A percentile compares a stretch with the other conserved stretches of the same genome.
Conservation (phyloP, 2,888 invertebrate genomes). For the Amaurobius ferox region DNA sequence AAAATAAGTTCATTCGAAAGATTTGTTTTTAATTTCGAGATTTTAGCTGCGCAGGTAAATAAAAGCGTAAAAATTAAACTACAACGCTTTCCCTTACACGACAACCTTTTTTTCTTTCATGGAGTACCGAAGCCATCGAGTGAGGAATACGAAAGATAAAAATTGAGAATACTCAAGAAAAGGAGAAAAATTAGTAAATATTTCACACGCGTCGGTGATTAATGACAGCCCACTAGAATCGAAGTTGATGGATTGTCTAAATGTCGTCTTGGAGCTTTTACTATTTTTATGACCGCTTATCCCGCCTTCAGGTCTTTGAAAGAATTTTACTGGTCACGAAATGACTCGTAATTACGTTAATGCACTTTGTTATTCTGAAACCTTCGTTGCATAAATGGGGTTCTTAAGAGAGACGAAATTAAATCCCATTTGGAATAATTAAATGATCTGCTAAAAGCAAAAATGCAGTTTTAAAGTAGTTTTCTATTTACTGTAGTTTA, state of each 20-base stretch:
- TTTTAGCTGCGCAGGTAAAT: no score
- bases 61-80: no score
- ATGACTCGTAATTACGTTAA: slow-evolving; percentile 5
- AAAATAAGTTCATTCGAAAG: no score
- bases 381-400: neutral
- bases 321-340: slow-evolving; percentile 9
- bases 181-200: slow-evolving; percentile 8
- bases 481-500: neutral
- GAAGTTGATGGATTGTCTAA: slow-evolving; percentile 15
- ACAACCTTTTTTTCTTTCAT: neutral
- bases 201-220: slow-evolving; percentile 16
- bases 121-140: neutral
- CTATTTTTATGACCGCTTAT: slow-evolving; percentile 13
- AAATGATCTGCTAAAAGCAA: neutral
- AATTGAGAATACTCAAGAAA: neutral
- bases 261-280: slow-evolving; percentile 1
- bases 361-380: slow-evolving; percentile 4
- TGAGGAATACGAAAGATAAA: neutral
- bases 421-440: neutral
- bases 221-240: slow-evolving; percentile 14
- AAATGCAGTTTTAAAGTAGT: neutral
- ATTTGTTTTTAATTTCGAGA: no score
- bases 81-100: no score
- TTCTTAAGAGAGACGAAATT: neutral
- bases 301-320: neutral